Evolutionary conservation across 2,888 invertebrate genomes (phyloP), one percentile per base, ranked within the genome.

Genomic region (Drosophila nigritarsus): DNA sequence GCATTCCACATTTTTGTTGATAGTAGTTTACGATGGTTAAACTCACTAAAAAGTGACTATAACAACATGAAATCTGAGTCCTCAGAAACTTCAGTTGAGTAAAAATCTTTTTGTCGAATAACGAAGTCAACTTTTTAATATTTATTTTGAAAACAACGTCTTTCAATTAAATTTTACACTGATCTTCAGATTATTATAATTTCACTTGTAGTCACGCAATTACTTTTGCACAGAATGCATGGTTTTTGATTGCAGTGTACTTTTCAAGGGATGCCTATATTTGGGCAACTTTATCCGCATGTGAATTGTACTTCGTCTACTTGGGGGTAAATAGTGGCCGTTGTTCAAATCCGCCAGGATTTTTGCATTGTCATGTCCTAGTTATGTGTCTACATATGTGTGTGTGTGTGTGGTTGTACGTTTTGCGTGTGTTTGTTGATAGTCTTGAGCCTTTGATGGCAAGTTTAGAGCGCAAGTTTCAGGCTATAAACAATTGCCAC

Each of bases 341-440:
- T 51, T 74, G 67, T 60, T 78, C 27, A 80, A 80, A 78, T 81
- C 80, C 78, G 61, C 58, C 58, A 68, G 68, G 75, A 78, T 82
- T 80, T 45, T 68, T 71, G 75, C 80, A 80, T 80, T 80, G 78
- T 82, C 80, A 80, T 80, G 82, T 78, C 54, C 82, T 56, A 65
- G 64, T 63, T 70, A 61, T 53, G 27, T 49, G 40, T 45, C 15
- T 24, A 20, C 11, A 42, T 2, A 20, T 54, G 40, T 49, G 13
- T 48, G 45, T 45, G 45, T 45, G 38, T 55, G 55, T 63, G 18
- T 30, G 32, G 30, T 49, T 51, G 20, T 63, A 27, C 30, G 42
- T 49, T 40, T 18, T 29, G n/a, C 5, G 9, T 11, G 29, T 29
- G 56, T 30, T 56, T 56, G 56, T 56, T 67, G 62, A 55, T 79